Base-by-base conservation (phyloP, 2,797 vertebrate genomes). In the Enteromius argenteus region DNA sequence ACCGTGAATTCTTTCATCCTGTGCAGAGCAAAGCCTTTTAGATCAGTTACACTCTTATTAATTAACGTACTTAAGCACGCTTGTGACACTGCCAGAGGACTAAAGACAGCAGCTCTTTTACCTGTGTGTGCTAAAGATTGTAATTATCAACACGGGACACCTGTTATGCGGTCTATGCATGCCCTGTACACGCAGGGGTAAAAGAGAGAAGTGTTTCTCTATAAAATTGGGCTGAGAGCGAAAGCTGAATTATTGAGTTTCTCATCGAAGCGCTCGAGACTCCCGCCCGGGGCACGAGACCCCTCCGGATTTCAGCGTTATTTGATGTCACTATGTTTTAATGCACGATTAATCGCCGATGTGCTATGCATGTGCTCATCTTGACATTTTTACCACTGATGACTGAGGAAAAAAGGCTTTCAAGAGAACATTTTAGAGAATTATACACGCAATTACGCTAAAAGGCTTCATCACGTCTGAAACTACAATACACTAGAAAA, bases 251-350 rank as follows among this genome's bases (percentile, higher is more conserved):
- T 88, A 89, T 86, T 86, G 86, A 79, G 84, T 89, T 88, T 64
- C 75, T 83, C 62, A 77, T 88, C 89, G 89, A 91, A 91, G 89
- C 89, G 84, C 60, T 58, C 89, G 87, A 82, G 86, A 86, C 87
- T 90, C 89, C 89, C 69, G 78, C 81, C 81, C 87, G 88, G 88
- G 49, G 51, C 84, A 53, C 79, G n/a, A 85, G 68, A 64, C 83
- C 66, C 64, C 60, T 72, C 6, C 17, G 78, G 49, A 27, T 81
- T 23, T 71, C 17, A 51, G 69, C 37, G 23, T 56, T 14, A 77
- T 56, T 68, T 32, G 75, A 85, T 79, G 72, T 67, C 42, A 72
- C 62, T 14, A 27, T 87, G 69, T 76, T 83, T 81, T 81, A 84
- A 79, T 62, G 81, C 81, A 86, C 81, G 66, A 87, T 85, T 32